phyloP scores from a whole-genome alignment of 1,140 invertebrate species.

The Bombus superbus region DNA sequence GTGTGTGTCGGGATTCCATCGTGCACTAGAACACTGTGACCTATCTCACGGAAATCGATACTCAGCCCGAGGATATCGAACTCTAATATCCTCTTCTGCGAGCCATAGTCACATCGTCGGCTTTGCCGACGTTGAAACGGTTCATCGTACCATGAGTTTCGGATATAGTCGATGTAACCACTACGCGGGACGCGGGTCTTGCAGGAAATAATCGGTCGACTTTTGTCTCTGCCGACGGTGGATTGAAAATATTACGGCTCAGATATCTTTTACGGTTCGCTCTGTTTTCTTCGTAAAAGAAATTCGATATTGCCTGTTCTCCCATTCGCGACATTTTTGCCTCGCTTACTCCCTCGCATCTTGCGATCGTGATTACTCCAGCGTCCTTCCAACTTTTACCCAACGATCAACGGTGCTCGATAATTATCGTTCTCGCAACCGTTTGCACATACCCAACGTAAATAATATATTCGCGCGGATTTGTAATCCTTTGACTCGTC shows the following conservation, averaged over 20 bases:
- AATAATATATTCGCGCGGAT: no score
- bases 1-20: slow-evolving; percentile 47
- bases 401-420: no score
- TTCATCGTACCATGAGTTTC: slow-evolving; percentile 54
- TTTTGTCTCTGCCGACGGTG: slow-evolving; percentile 27
- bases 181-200: slow-evolving; percentile 18
- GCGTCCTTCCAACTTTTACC: background rate
- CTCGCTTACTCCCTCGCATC: background rate
- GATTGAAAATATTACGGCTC: slow-evolving; percentile 45
- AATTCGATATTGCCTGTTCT: slow-evolving; percentile 14
- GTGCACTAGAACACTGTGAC: slow-evolving; percentile 48
- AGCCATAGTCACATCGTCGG: slow-evolving; percentile 51
- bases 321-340: background rate
- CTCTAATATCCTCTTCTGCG: slow-evolving; percentile 64
- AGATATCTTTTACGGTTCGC: background rate
- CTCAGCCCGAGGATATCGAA: slow-evolving; percentile 65
- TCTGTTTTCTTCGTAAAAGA: slow-evolving; percentile 19
- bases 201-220: slow-evolving; percentile 46
- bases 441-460: no score
- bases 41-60: slow-evolving; percentile 69
- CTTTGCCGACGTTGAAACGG: slow-evolving; percentile 45
- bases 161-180: slow-evolving; percentile 46
- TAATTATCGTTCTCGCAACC: background rate
- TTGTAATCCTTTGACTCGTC: no score
- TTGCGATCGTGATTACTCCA: background rate